Percentiles rank a stretch among this genome's conserved stretches.
Conservation (phyloP, 2,113 vertebrate species). For the Fulica atra region DNA sequence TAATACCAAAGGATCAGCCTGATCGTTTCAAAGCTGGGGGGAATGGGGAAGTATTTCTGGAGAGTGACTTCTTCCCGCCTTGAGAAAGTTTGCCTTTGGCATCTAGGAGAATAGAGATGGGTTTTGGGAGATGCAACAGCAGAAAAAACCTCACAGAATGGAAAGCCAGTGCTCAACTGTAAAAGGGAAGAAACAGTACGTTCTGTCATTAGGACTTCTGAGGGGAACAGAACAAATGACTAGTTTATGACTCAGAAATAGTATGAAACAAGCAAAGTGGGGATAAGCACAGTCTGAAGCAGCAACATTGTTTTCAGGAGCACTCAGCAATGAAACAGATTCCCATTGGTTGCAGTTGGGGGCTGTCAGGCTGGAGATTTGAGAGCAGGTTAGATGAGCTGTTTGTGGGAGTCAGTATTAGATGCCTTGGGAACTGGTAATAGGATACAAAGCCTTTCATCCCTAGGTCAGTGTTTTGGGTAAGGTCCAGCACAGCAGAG, state of each 20-base stretch:
- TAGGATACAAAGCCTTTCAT: slow-evolving; percentile 37
- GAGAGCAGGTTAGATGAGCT: slow-evolving; percentile 7
- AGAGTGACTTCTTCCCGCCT: neutral
- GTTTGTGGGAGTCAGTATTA: slow-evolving; percentile 13
- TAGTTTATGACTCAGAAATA: neutral
- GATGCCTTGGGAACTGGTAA: slow-evolving; percentile 41
- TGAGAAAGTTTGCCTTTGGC: neutral
- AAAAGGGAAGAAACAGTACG: neutral
- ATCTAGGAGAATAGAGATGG: neutral
- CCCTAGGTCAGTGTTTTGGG: neutral
- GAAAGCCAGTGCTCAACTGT: neutral
- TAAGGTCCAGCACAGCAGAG: neutral
- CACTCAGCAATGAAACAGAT: neutral
- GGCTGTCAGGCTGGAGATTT: neutral
- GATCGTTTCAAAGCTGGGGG: neutral
- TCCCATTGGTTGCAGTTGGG: neutral
- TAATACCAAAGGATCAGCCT: neutral
- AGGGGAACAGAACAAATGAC: neutral
- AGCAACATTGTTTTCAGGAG: neutral
- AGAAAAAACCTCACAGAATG: neutral
- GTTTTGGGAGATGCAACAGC: neutral
- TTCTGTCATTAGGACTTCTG: neutral
- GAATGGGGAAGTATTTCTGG: neutral
- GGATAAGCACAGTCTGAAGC: neutral
- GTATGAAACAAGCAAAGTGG: neutral